Evolutionary conservation across 2,113 vertebrate genomes (phyloP).

Genomic region (Etheostoma spectabile): DNA sequence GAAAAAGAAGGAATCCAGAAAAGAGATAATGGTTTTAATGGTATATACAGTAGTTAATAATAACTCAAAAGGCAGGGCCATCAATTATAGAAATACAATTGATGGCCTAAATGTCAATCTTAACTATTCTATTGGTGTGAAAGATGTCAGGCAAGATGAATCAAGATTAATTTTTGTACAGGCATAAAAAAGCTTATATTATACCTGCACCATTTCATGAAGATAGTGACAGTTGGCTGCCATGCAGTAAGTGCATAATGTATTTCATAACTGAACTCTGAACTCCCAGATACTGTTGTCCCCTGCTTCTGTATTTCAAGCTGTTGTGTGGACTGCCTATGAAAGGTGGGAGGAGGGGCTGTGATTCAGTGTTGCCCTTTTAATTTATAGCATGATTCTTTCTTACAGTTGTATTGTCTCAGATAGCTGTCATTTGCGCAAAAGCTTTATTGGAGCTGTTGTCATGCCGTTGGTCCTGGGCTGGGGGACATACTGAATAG

Average conservation of each 20-base stretch:
- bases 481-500: slow-evolving; percentile 39
- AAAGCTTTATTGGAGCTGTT: slow-evolving; percentile 61
- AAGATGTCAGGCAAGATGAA: slow-evolving; percentile 7
- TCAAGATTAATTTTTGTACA: slow-evolving; percentile 25
- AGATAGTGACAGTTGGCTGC: slow-evolving; percentile 58
- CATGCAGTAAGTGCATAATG: slow-evolving; percentile 33
- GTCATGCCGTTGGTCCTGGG: slow-evolving; percentile 45
- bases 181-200: slow-evolving; percentile 23
- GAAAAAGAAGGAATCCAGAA: background rate
- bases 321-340: slow-evolving; percentile 50
- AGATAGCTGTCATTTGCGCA: slow-evolving; percentile 40
- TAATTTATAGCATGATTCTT: slow-evolving; percentile 47
- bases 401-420: slow-evolving; percentile 47
- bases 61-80: too few species aligned
- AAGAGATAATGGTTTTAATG: background rate
- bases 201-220: slow-evolving; percentile 37
- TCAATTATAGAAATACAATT: slow-evolving; percentile 1
- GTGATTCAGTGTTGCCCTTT: slow-evolving; percentile 47
- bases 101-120: slow-evolving; percentile 18
- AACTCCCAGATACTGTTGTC: slow-evolving; percentile 25
- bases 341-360: slow-evolving; percentile 32
- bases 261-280: slow-evolving; percentile 28
- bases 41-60: background rate
- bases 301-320: slow-evolving; percentile 43
- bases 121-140: slow-evolving; percentile 9